phyloP scores from a whole-genome alignment of 37 sponge, comb jelly and placozoan species.

The Halisarca cf. caerulea region DNA sequence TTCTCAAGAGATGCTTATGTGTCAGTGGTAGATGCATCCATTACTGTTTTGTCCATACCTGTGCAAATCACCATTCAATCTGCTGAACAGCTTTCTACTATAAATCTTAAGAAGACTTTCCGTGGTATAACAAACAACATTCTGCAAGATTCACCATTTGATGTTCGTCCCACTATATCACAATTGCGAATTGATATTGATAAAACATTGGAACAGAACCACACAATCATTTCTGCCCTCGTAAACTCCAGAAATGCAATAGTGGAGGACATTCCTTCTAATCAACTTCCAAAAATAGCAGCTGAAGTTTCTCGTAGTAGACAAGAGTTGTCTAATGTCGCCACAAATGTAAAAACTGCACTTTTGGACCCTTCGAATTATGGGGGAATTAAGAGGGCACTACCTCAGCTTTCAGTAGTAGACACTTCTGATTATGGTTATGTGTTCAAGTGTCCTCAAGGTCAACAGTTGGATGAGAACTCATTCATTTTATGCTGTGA shows the following conservation, averaged over 20 bases:
- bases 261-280: not conserved
- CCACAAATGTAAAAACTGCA: not conserved
- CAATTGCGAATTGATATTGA: not conserved
- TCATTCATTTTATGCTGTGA: not conserved
- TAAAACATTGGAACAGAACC: not conserved
- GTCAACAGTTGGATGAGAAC: not conserved
- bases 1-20: slow-evolving; percentile 2
- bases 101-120: not conserved
- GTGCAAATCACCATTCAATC: not conserved
- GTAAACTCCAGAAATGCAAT: not conserved
- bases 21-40: not conserved
- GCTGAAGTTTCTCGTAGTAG: not conserved
- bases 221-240: not conserved
- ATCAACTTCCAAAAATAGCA: not conserved
- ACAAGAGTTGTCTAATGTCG: not conserved
- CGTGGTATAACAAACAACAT: not conserved
- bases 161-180: not conserved
- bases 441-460: not conserved
- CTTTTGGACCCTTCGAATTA: not conserved
- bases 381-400: not conserved
- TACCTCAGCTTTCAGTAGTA: not conserved
- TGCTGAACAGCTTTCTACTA: not conserved
- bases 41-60: not conserved
- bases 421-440: not conserved
- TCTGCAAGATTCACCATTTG: not conserved